Evolutionary conservation across 2,888 invertebrate species (phyloP).

Genomic region (Spilarctia lutea): DNA sequence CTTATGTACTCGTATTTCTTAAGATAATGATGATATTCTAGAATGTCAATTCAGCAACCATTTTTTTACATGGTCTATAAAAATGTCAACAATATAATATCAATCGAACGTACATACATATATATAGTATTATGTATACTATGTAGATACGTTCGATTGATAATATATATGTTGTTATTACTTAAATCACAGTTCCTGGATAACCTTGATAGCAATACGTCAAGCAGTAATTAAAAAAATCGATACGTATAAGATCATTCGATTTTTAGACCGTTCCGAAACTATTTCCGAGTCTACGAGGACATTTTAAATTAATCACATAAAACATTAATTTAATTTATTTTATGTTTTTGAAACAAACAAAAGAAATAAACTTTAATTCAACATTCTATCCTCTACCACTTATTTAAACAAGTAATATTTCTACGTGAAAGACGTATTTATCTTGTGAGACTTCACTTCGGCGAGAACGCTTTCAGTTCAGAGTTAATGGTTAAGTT

Average conservation of each 20-base stretch:
- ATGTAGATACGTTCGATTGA: too few relatives aligned
- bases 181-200: too few relatives aligned
- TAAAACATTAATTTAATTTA: too few relatives aligned
- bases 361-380: neutral
- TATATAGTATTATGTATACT: too few relatives aligned
- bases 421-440: neutral
- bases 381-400: neutral
- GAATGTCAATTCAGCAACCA: too few relatives aligned
- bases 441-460: neutral
- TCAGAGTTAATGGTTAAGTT: conserved; percentile 24
- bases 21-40: neutral
- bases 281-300: neutral
- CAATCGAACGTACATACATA: too few relatives aligned
- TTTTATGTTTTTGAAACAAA: neutral
- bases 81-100: too few relatives aligned
- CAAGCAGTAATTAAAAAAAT: too few relatives aligned
- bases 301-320: neutral
- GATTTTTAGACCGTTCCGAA: neutral
- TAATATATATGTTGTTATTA: too few relatives aligned
- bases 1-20: neutral
- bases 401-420: neutral
- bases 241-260: neutral
- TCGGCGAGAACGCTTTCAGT: neutral
- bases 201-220: too few relatives aligned
- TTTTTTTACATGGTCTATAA: too few relatives aligned